phyloP scores from a whole-genome alignment of 2,888 invertebrate genomes.

The Gymnocheta viridis region DNA sequence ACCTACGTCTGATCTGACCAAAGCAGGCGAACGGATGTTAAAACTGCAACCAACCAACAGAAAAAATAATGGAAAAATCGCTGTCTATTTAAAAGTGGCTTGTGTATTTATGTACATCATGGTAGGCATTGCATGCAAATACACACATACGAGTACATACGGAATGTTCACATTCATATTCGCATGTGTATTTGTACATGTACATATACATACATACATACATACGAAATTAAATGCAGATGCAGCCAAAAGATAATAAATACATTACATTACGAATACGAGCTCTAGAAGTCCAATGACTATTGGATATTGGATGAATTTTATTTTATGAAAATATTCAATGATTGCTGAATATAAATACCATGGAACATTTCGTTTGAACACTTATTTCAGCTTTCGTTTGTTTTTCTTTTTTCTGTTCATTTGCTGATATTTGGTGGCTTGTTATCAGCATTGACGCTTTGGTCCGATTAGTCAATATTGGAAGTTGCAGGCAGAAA shows the following conservation, averaged over 20 bases:
- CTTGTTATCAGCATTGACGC: constrained; percentile 1
- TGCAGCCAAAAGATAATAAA: constrained; percentile 44
- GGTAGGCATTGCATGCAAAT: background rate
- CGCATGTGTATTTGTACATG: background rate
- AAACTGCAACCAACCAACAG: constrained; percentile 8
- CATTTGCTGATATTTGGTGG: constrained; percentile 18
- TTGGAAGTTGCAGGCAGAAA: too few species aligned
- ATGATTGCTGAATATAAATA: constrained; percentile 36
- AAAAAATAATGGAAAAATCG: constrained; percentile 22
- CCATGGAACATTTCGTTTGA: constrained; percentile 17
- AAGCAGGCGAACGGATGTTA: constrained; percentile 36
- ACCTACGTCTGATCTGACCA: constrained; percentile 28
- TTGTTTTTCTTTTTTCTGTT: background rate
- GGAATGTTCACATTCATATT: background rate
- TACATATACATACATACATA: background rate
- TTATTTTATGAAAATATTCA: constrained; percentile 56
- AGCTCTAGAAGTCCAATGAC: background rate
- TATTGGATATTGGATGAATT: constrained; percentile 24
- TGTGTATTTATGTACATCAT: background rate
- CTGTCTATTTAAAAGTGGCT: constrained; percentile 26
- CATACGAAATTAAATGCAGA: constrained; percentile 43
- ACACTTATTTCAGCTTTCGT: constrained; percentile 6
- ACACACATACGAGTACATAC: background rate
- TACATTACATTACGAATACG: constrained; percentile 9
- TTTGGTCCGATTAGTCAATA: background rate